phyloP scores from a whole-genome alignment of 2,113 vertebrate species.

The Dipodomys ordii region DNA sequence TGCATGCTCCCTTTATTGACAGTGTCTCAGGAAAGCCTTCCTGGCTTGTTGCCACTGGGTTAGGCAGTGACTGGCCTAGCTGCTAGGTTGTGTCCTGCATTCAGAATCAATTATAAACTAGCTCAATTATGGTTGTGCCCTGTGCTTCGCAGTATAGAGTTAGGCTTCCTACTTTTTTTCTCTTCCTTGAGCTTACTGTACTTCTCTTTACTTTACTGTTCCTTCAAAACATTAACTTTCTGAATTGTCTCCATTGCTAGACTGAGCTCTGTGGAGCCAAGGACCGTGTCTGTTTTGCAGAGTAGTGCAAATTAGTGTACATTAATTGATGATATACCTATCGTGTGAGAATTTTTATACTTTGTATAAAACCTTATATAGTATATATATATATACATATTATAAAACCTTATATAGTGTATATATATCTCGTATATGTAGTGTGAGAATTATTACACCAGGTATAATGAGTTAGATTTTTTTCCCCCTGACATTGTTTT shows the following conservation, averaged over 20 bases:
- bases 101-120: not conserved
- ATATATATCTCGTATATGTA: not conserved
- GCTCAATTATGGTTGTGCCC: not conserved
- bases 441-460: slow-evolving; percentile 31
- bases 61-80: not conserved
- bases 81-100: not conserved
- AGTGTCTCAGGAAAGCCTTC: slow-evolving; percentile 1
- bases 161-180: not conserved
- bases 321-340: not conserved
- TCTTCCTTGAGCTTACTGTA: not conserved
- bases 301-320: not conserved
- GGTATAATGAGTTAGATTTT: not conserved
- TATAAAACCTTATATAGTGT: no score
- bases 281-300: slow-evolving; percentile 14
- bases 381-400: no score
- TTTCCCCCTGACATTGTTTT: not conserved
- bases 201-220: slow-evolving; percentile 32
- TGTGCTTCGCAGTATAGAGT: not conserved
- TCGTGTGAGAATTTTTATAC: slow-evolving; percentile 43
- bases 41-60: not conserved
- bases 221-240: not conserved
- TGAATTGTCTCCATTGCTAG: not conserved
- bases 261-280: not conserved
- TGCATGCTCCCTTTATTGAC: not conserved
- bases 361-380: not conserved